A percentile compares a stretch with the other conserved stretches of the same genome.
Evolutionary conservation across 2,797 vertebrate genomes (phyloP).

Genomic region (Anableps anableps): DNA sequence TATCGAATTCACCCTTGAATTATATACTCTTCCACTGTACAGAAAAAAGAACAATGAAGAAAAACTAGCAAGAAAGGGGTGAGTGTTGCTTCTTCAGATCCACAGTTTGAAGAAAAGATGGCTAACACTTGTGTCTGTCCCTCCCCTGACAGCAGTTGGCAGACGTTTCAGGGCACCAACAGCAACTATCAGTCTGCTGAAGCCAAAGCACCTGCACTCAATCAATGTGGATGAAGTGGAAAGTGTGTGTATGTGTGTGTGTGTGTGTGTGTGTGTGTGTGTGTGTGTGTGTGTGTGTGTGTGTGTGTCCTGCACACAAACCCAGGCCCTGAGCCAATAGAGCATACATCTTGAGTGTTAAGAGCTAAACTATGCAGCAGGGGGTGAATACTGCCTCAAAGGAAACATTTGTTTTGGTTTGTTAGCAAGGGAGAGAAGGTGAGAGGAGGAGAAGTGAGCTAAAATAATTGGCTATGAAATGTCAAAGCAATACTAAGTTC

Average conservation of each 20-base stretch:
- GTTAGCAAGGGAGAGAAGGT: constrained; percentile 5
- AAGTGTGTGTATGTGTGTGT: constrained; percentile 8
- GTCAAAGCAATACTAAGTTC: constrained; percentile 16
- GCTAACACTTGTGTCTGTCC: constrained; percentile 40
- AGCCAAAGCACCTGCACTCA: constrained; percentile 63
- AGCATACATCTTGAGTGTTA: constrained; percentile 59
- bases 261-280: constrained; percentile 16
- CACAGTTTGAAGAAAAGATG: constrained; percentile 61
- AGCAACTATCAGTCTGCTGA: constrained; percentile 50
- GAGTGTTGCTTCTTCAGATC: constrained; percentile 34
- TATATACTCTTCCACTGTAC: constrained; percentile 42
- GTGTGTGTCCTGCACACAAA: constrained; percentile 36
- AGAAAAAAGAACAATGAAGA: constrained; percentile 13
- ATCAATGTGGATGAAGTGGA: constrained; percentile 51
- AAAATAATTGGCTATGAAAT: constrained; percentile 41
- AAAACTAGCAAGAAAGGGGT: constrained; percentile 2
- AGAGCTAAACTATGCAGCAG: constrained; percentile 38
- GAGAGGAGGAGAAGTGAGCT: constrained; percentile 20
- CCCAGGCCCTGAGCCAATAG: constrained; percentile 28
- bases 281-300: constrained; percentile 18
- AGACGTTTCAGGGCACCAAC: constrained; percentile 52
- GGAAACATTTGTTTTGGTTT: constrained; percentile 57
- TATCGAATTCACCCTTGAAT: constrained; percentile 67
- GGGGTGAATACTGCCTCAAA: constrained; percentile 47
- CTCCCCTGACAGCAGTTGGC: constrained; percentile 54